Conservation (phyloP, 2,888 invertebrate genomes). For the Tillus elongatus region DNA sequence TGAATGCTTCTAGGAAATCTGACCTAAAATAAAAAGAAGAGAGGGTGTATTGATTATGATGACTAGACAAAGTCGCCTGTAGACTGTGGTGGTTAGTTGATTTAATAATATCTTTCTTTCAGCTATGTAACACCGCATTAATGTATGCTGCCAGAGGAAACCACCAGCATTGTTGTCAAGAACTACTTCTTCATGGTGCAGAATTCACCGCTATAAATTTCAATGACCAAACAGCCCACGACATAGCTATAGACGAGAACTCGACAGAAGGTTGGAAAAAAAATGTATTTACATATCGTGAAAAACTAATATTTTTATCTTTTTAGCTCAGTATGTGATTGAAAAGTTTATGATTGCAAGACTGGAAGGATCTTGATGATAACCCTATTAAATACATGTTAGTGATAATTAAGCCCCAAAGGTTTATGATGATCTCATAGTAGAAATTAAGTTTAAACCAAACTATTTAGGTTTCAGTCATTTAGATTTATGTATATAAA, state of each 20-base stretch:
- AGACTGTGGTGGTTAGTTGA: no score
- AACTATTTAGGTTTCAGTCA: no score
- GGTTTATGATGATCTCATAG: no score
- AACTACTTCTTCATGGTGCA: slow-evolving; percentile 70
- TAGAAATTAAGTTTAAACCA: no score
- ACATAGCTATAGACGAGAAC: slow-evolving; percentile 62
- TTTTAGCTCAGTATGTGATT: not conserved
- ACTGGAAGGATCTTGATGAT: not conserved
- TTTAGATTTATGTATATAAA: no score
- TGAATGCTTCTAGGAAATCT: no score
- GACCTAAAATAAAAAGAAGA: no score
- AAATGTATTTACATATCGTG: not conserved
- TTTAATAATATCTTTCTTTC: slow-evolving; percentile 27
- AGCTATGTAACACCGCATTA: slow-evolving; percentile 82
- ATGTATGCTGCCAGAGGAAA: slow-evolving; percentile 89
- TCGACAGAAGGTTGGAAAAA: slow-evolving; percentile 18
- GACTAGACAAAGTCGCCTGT: no score
- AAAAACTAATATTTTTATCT: not conserved
- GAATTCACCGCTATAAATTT: slow-evolving; percentile 73
- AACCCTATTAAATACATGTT: no score
- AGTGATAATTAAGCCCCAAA: no score
- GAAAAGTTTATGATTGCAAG: not conserved
- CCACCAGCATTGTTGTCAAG: slow-evolving; percentile 81
- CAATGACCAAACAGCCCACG: slow-evolving; percentile 75
- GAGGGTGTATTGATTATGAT: no score